Conservation (phyloP, 1,140 invertebrate genomes). For the Brachionus sp. region DNA sequence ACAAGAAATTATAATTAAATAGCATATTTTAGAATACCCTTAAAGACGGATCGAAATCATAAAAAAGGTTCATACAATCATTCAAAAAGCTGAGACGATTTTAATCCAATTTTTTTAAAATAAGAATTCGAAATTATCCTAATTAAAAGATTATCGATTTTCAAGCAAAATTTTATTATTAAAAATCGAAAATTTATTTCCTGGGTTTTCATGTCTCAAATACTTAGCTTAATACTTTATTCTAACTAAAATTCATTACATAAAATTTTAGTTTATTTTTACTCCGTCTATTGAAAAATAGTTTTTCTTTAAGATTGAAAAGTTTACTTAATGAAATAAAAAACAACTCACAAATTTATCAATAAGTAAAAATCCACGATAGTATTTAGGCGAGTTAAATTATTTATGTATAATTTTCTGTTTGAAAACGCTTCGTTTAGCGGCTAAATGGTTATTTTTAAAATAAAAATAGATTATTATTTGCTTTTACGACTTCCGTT, state of each 20-base stretch:
- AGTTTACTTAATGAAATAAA: too few species aligned
- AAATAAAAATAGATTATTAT: background rate
- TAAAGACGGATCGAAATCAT: background rate
- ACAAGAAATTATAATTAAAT: background rate
- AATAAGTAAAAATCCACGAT: too few species aligned
- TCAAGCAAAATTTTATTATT: background rate
- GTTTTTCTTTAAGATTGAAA: too few species aligned
- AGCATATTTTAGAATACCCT: background rate
- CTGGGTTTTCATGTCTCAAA: background rate
- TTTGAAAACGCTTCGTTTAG: too few species aligned
- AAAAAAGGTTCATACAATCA: background rate
- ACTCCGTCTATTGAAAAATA: too few species aligned
- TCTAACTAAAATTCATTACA: background rate
- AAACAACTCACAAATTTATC: too few species aligned
- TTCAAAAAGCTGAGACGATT: background rate
- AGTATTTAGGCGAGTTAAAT: too few species aligned
- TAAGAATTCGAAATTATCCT: background rate
- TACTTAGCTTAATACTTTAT: background rate
- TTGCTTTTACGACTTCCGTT: slow-evolving; percentile 3
- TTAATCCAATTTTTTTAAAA: background rate
- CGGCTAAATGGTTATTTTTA: background rate
- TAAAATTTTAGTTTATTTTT: too few species aligned
- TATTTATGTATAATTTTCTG: too few species aligned
- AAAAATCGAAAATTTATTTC: background rate
- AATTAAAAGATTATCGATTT: background rate